Evolutionary conservation across 2,888 invertebrate genomes (phyloP).

Genomic region (Campoletis raptor): DNA sequence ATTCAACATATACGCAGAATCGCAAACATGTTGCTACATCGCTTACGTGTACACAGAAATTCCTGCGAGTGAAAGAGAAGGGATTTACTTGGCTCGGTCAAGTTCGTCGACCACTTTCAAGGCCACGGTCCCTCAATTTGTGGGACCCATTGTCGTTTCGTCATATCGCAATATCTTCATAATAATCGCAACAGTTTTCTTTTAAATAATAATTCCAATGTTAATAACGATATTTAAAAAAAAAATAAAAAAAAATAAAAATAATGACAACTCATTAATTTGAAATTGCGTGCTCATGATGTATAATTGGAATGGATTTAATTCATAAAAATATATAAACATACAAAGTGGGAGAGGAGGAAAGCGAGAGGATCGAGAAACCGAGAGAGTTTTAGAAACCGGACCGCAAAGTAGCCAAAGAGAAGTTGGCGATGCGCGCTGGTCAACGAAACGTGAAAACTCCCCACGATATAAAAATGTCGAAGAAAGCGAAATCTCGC

Average conservation of each 20-base stretch:
- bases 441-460: constrained; percentile 75
- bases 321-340: background rate
- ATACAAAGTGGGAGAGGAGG: constrained; percentile 69
- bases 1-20: background rate
- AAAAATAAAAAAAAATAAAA: constrained; percentile 14
- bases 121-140: constrained; percentile 69
- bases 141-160: constrained; percentile 44
- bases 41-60: background rate
- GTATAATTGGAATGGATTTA: constrained; percentile 16
- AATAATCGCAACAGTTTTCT: background rate
- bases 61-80: background rate
- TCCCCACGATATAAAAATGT: constrained; percentile 73
- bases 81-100: constrained; percentile 56
- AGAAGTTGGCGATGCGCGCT: constrained; percentile 22
- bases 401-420: constrained; percentile 68
- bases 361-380: constrained; percentile 73
- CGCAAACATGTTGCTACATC: background rate
- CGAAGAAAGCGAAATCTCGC: constrained; percentile 79
- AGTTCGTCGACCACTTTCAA: constrained; percentile 79
- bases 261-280: constrained; percentile 30
- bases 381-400: constrained; percentile 82
- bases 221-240: background rate
- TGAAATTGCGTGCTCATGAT: constrained; percentile 37
- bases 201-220: constrained; percentile 17
- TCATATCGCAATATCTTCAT: background rate